A percentile compares a stretch with the other conserved stretches of the same genome.
These are phyloP conservation scores for Drosophila erecta DNA, from an alignment of 1,140 invertebrate genomes.

Conservation along the genomic window DNA sequence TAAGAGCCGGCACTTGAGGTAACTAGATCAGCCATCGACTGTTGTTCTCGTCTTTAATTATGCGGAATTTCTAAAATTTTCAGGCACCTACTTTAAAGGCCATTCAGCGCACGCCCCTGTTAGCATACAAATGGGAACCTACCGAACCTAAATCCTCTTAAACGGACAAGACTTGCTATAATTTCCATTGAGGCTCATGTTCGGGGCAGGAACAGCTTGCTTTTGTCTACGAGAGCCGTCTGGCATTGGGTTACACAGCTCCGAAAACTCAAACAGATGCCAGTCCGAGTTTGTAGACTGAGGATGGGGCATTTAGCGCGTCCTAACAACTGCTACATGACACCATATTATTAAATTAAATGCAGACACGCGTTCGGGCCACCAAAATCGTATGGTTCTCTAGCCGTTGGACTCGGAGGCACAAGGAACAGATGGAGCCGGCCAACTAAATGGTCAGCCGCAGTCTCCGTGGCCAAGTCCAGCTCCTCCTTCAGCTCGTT, in stretches of 20 bases:
- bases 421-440: constrained; percentile 63
- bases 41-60: constrained; percentile 43
- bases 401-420: constrained; percentile 16
- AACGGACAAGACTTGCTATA: constrained; percentile 49
- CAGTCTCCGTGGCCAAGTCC: constrained; percentile 8
- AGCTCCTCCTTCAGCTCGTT: constrained; percentile 48
- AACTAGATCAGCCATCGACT: constrained; percentile 36
- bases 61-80: constrained; percentile 30
- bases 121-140: constrained; percentile 58
- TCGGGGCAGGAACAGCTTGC: constrained; percentile 16
- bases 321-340: constrained; percentile 80
- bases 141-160: constrained; percentile 31
- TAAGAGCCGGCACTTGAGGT: constrained; percentile 34
- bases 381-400: constrained; percentile 51
- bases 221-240: constrained; percentile 39
- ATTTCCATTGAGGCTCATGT: constrained; percentile 50
- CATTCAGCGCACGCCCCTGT: constrained; percentile 59
- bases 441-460: constrained; percentile 53
- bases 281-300: constrained; percentile 19
- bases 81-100: constrained; percentile 50
- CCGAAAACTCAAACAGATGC: constrained; percentile 66
- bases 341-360: constrained; percentile 81
- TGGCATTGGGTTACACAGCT: constrained; percentile 69
- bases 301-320: constrained; percentile 72
- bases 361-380: constrained; percentile 68